phyloP scores from a whole-genome alignment of 2,888 invertebrate genomes.

The Phortica okadai region DNA sequence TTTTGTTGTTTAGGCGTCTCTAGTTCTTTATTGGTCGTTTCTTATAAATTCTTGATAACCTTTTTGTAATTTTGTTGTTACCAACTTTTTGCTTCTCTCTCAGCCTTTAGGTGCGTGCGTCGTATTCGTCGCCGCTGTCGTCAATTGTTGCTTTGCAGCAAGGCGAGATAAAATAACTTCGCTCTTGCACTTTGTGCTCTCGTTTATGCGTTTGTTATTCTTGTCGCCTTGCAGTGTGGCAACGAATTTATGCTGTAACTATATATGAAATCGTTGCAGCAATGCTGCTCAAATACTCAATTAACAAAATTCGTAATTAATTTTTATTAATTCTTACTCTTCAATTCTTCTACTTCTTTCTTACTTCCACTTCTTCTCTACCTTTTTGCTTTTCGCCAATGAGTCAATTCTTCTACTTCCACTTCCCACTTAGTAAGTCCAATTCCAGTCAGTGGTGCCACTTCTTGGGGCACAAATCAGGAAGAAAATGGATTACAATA shows the following conservation, averaged over 20 bases:
- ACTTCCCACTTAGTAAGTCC: too few species aligned
- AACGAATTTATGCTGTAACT: neutral
- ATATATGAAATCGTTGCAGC: neutral
- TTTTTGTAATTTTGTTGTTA: slow-evolving; percentile 61
- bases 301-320: neutral
- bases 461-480: too few species aligned
- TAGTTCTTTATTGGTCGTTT: slow-evolving; percentile 43
- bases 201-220: slow-evolving; percentile 8
- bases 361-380: slow-evolving; percentile 16
- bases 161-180: slow-evolving; percentile 22
- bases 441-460: too few species aligned
- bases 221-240: neutral
- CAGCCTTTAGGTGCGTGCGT: slow-evolving; percentile 56
- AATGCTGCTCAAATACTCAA: neutral
- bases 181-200: slow-evolving; percentile 29
- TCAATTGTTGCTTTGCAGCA: slow-evolving; percentile 53
- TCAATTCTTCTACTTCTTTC: neutral
- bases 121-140: slow-evolving; percentile 46
- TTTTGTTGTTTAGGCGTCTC: slow-evolving; percentile 45
- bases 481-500: too few species aligned
- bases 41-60: slow-evolving; percentile 44
- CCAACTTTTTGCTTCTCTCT: slow-evolving; percentile 43
- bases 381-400: neutral
- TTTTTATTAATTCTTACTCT: neutral
- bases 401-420: neutral